Percentiles rank a stretch among this genome's conserved stretches.
Conservation (phyloP, 2,113 vertebrate species). For the Bubo scandiacus region DNA sequence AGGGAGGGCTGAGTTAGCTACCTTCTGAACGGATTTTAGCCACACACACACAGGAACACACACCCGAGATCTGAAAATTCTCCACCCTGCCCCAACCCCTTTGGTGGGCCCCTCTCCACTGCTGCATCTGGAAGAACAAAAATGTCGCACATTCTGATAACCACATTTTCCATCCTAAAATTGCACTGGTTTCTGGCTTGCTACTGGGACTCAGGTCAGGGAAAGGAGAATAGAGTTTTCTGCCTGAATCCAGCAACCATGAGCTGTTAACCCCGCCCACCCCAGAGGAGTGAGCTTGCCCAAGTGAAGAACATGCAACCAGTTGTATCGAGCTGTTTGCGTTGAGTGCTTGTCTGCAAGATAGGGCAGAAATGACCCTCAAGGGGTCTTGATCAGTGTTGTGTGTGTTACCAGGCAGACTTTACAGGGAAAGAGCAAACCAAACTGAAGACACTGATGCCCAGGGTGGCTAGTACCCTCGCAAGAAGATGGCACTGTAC, state of each 20-base stretch:
- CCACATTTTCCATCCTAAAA: neutral
- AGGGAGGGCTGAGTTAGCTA: neutral
- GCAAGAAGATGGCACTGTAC: neutral
- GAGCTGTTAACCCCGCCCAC: neutral
- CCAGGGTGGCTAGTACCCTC: neutral
- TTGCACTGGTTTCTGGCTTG: neutral
- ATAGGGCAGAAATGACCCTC: neutral
- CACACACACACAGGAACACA: neutral
- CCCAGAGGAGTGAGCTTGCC: neutral
- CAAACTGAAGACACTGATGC: neutral
- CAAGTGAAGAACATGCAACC: accelerated
- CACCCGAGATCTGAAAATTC: neutral
- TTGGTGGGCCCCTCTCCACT: neutral
- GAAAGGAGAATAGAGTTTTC: neutral
- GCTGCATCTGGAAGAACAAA: neutral
- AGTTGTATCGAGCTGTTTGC: accelerated
- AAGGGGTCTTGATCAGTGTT: neutral
- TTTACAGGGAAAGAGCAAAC: neutral
- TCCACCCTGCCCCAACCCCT: neutral
- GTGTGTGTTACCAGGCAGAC: neutral
- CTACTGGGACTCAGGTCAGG: neutral
- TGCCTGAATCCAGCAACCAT: neutral
- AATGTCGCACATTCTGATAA: accelerated
- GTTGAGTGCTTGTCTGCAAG: neutral
- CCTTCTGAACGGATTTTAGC: neutral